Base-by-base conservation (phyloP, 2,888 invertebrate genomes). In the Drosophila aldrichi region DNA sequence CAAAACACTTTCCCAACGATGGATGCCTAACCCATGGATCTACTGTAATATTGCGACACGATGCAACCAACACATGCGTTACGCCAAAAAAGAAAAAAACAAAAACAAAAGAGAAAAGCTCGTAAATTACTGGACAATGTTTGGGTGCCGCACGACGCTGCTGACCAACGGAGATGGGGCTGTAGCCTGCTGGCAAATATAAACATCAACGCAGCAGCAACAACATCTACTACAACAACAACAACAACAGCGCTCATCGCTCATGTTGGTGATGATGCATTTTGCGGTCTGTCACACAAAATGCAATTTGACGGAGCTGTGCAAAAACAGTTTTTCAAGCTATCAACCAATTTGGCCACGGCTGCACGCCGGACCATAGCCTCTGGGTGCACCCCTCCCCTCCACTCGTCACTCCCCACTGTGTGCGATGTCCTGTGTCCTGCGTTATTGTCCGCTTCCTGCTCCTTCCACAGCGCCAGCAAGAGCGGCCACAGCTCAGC, bases 261-360 rank as follows among this genome's bases (percentile, higher is more conserved):
- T 90, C 91, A 90, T 92, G 91, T 91, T 91, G 88, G 87, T 90
- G 92, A 91, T 92, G 92, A 92, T 92, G 92, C 92, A 92, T 92
- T 92, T 92, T 92, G 92, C 91, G 92, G 92, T 92, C 91, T 92
- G 92, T 92, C 92, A 92, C 89, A 88, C 87, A 79, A 86, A 92
- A 92, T 92, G 88, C 90, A 88, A 89, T 91, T 91, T 92, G 92
- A 92, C 91, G 91, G 90, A 84, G 86, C 89, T 85, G 76, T 81
- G 86, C 81, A 87, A 89, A 90, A 89, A 83, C 81, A 81, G 82
- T 90, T 92, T 89, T 88, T 88, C 87, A 88, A 85, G 86, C 86
- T 90, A 90, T 91, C 90, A 91, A 91, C 90, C 90, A 91, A 85
- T 91, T 91, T 90, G 90, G 87, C 90, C 88, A 89, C 80, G 80